Evolutionary conservation across 2,888 invertebrate genomes (phyloP), one percentile per base, ranked within the genome.

Genomic region (Orgyia antiqua): DNA sequence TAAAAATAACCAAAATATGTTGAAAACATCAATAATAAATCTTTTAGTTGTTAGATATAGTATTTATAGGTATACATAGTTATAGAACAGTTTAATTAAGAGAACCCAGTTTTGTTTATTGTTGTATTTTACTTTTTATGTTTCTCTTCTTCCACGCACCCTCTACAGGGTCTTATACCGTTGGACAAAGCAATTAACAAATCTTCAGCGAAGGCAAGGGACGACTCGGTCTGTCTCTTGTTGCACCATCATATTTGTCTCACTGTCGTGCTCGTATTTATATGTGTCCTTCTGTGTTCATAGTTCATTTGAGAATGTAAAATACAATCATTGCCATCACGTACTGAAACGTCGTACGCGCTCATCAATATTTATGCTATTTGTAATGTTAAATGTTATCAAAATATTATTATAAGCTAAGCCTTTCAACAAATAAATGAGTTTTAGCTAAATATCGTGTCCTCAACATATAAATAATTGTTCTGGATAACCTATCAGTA

Each of bases 131-230:
- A 57, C 58, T 71, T 32, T 25, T 38, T 70, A 77, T 78, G 68
- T 77, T 78, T 72, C 68, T 68, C 67, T 73, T 67, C 68, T 66
- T 68, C 69, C 68, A 69, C 67, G 68, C 76, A 68, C 46, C 62
- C 51, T 58, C 68, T 63, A 63, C 78, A 84, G 84, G 84, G 82
- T 79, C 83, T 82, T 68, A 83, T 83, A 71, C 70, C 83, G 69
- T 70, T 83, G 82, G 80, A 83, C 63, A 77, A 80, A 80, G 83
- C 83, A 69, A 84, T 83, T 70, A 84, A 82, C 82, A 79, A 82
- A 82, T 65, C 83, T 55, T 80, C 84, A 72, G 71, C 74, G 72
- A 77, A 75, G 68, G 62, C 76, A 71, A 74, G 77, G 75, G 77
- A 78, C 73, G 77, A 79, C 71, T 78, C 78, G 84, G 84, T 82